phyloP scores from a whole-genome alignment of 2,888 invertebrate species.

The Adelognathus sp. region DNA sequence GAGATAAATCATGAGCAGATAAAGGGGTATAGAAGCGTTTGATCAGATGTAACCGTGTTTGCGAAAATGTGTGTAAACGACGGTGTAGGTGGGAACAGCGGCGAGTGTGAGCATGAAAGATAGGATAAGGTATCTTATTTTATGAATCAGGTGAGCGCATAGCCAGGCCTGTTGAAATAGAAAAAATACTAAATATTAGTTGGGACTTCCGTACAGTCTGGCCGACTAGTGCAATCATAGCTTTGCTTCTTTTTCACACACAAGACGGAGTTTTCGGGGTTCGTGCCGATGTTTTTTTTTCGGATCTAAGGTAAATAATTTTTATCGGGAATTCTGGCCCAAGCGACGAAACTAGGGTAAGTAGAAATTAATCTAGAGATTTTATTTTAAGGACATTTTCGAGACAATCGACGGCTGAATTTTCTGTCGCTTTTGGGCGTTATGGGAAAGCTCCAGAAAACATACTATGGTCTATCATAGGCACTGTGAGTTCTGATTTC shows the following conservation, averaged over 20 bases:
- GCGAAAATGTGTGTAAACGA: constrained; percentile 68
- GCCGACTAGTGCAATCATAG: background rate
- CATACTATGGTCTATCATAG: background rate
- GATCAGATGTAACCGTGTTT: constrained; percentile 77
- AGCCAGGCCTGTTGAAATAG: constrained; percentile 79
- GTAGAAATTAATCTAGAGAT: background rate
- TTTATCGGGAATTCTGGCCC: background rate
- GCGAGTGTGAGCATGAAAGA: constrained; percentile 69
- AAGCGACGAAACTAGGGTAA: background rate
- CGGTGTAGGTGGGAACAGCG: constrained; percentile 68
- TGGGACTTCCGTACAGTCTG: constrained; percentile 31
- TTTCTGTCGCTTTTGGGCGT: background rate
- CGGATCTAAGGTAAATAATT: background rate
- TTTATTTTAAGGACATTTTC: background rate
- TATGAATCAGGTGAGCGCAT: constrained; percentile 75
- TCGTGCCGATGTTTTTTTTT: background rate
- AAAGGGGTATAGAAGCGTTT: constrained; percentile 65
- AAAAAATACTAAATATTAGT: constrained; percentile 68
- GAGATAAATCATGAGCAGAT: constrained; percentile 63
- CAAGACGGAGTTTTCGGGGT: background rate
- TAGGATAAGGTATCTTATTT: constrained; percentile 76
- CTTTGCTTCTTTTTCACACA: background rate
- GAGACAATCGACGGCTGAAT: background rate
- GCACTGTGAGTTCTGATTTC: background rate
- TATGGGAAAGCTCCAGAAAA: background rate